Base-by-base conservation (phyloP, 2,888 invertebrate genomes). In the Acanthoscelides obtectus region DNA sequence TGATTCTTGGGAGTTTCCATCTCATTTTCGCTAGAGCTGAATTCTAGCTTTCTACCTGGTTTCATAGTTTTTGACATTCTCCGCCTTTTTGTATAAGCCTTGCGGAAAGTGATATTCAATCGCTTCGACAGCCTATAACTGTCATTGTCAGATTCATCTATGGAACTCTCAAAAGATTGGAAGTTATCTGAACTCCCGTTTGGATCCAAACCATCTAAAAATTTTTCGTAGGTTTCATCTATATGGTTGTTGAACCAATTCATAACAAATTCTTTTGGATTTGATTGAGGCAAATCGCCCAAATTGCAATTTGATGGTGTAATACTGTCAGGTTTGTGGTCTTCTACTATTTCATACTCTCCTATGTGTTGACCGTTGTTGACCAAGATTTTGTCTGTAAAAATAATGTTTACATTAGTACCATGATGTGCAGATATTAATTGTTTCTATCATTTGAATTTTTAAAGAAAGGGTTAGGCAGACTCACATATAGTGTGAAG, bases 311-410 rank as follows among this genome's bases (percentile, higher is more conserved):
- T 45, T 64, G 69, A 8, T 17, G 75, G 68, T 68, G 68, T 77
- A 76, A 78, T 74, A 79, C 78, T 75, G 79, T 77, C 72, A 77
- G 77, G 72, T 70, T 74, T 74, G 72, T 77, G 76, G 74, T 81
- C 83, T 65, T 82, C 77, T 67, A 84, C 81, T 64, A 87, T 84
- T 75, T 87, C 85, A 71, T 91, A 91, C 84, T 91, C 90, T 6
- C 89, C 91, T 25, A 90, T 84, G 76, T 89, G 80, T 77, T 88
- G 85, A 75, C 90, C 90, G 78, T 89, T 89, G 70, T 89, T 89
- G 75, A 92, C 83, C 78, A 91, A 79, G 76, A 92, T 86, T 86
- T 89, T 90, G 77, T 91, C 92, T 91, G 86, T 2, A 87, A 86
- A 64, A 66, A 22, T n/a, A 70, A 22, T 63, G 20, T 63, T 17